Conservation (phyloP, 2,888 invertebrate genomes). For the Meloe dianella region DNA sequence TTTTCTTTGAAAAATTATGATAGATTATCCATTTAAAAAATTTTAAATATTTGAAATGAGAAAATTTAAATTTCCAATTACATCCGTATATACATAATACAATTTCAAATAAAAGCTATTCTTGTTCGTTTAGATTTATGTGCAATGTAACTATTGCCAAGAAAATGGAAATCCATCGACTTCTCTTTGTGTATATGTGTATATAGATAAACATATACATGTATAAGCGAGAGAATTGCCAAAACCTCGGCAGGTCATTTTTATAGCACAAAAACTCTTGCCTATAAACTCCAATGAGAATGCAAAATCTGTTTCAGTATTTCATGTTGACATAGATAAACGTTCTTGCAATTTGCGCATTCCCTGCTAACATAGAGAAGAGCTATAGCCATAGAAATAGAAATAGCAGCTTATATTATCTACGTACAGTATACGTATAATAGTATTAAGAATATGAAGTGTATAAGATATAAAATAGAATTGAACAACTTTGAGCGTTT, state of each 20-base stretch:
- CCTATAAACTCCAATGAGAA: constrained; percentile 35
- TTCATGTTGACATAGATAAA: constrained; percentile 46
- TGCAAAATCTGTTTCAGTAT: constrained; percentile 47
- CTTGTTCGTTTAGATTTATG: background rate
- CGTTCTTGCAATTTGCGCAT: constrained; percentile 47
- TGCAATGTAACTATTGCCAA: constrained; percentile 27
- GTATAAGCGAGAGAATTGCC: constrained; percentile 31
- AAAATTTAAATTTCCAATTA: background rate
- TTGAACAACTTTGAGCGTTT: constrained; percentile 32
- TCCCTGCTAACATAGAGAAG: constrained; percentile 43
- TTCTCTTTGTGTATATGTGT: background rate
- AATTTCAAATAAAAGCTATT: background rate
- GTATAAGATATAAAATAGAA: constrained; percentile 33
- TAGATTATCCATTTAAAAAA: no score
- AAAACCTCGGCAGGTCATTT: constrained; percentile 42
- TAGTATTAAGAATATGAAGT: constrained; percentile 32
- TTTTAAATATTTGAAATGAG: background rate
- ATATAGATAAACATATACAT: background rate
- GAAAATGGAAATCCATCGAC: constrained; percentile 37
- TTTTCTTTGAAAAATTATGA: no score
- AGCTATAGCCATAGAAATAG: background rate
- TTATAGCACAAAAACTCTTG: constrained; percentile 36
- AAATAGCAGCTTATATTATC: background rate
- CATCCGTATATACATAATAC: background rate
- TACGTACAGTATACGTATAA: background rate